Evolutionary conservation across 1,140 invertebrate genomes (phyloP).

Genomic region (Schlechtendalia chinensis): DNA sequence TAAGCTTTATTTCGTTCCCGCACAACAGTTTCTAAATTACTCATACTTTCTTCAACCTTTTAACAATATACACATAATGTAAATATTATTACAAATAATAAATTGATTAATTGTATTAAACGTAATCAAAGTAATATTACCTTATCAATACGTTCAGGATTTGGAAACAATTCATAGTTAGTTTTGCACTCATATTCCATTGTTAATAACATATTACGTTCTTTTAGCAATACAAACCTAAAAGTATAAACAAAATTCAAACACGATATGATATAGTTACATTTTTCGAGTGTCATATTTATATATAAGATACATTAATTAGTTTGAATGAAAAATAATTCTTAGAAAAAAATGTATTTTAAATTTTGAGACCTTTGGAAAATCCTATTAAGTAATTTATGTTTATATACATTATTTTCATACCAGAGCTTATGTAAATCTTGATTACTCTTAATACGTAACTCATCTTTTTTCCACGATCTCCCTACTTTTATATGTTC

Average conservation of each 20-base stretch:
- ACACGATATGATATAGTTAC: too few relatives aligned
- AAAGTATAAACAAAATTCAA: conserved; percentile 47
- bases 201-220: conserved; percentile 94
- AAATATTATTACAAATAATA: conserved; percentile 11
- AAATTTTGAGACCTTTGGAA: too few relatives aligned
- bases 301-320: too few relatives aligned
- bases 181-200: conserved; percentile 85
- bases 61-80: conserved; percentile 49
- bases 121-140: conserved; percentile 58
- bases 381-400: too few relatives aligned
- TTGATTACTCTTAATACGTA: conserved; percentile 90
- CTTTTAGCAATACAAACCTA: conserved; percentile 91
- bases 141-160: conserved; percentile 93
- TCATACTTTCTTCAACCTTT: conserved; percentile 87
- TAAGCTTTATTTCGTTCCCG: conserved; percentile 90
- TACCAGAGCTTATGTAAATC: conserved; percentile 98
- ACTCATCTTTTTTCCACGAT: conserved; percentile 85
- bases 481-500: conserved; percentile 78
- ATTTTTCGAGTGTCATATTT: too few relatives aligned
- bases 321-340: too few relatives aligned
- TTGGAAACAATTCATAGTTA: conserved; percentile 76
- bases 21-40: conserved; percentile 87
- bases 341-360: too few relatives aligned
- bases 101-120: conserved; percentile 16
- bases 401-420: too few relatives aligned